Conservation (phyloP, 1,140 invertebrate species). For the Drosophila micromelanica region DNA sequence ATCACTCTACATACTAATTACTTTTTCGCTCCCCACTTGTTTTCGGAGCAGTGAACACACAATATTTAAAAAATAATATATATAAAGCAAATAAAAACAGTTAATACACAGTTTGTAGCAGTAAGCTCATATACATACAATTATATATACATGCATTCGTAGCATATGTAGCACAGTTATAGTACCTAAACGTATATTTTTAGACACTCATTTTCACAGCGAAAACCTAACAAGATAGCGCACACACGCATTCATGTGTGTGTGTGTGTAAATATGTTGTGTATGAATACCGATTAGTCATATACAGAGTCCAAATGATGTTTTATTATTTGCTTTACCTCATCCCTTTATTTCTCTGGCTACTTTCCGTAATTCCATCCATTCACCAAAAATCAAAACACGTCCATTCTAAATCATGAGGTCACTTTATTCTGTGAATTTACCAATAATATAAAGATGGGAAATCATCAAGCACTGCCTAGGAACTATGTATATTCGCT, state of each 20-base stretch:
- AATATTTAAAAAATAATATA: constrained; percentile 14
- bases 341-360: background rate
- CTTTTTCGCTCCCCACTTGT: constrained; percentile 17
- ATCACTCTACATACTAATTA: constrained; percentile 30
- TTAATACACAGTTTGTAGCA: constrained; percentile 27
- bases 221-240: constrained; percentile 12
- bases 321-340: background rate
- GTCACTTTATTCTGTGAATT: background rate
- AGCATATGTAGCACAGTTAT: constrained; percentile 48
- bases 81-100: constrained; percentile 23
- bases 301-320: background rate
- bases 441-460: background rate
- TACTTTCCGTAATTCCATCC: background rate
- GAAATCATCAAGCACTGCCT: constrained; percentile 26
- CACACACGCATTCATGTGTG: background rate
- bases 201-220: constrained; percentile 59
- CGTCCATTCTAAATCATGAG: constrained; percentile 28
- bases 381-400: constrained; percentile 1
- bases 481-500: background rate
- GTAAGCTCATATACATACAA: constrained; percentile 26
- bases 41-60: constrained; percentile 19
- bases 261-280: background rate
- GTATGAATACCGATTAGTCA: background rate
- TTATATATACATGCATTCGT: constrained; percentile 14
- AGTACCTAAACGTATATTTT: constrained; percentile 61